Percentiles rank a stretch among this genome's conserved stretches.
Evolutionary conservation across 2,113 vertebrate genomes (phyloP).

Genomic region (Acanthochromis polyacanthus): DNA sequence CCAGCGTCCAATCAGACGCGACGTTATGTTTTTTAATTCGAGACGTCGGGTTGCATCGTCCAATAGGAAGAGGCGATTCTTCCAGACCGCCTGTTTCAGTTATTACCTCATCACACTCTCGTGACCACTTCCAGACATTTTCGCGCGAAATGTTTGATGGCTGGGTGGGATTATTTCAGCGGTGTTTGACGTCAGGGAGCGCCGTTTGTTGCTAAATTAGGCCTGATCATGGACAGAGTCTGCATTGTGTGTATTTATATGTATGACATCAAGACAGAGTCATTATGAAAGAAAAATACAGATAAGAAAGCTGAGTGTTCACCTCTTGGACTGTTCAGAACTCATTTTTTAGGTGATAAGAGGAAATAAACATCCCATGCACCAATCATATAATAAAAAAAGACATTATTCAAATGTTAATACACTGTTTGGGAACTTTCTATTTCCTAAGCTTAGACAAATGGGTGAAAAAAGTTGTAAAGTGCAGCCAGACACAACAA

Average conservation of each 20-base stretch:
- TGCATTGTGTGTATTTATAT: too few species aligned
- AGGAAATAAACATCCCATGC: too few species aligned
- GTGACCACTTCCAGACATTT: slow-evolving; percentile 74
- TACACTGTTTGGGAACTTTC: not conserved
- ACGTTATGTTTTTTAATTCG: slow-evolving; percentile 18
- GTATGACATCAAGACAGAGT: too few species aligned
- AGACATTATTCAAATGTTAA: not conserved
- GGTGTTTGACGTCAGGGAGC: slow-evolving; percentile 35
- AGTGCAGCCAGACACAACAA: too few species aligned
- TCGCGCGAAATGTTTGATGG: slow-evolving; percentile 79
- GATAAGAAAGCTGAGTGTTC: too few species aligned
- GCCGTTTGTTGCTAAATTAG: slow-evolving; percentile 5
- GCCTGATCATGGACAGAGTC: not conserved
- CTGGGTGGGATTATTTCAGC: slow-evolving; percentile 4
- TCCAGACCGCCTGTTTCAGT: slow-evolving; percentile 43
- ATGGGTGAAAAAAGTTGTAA: too few species aligned
- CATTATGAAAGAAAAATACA: too few species aligned
- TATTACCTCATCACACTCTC: slow-evolving; percentile 58
- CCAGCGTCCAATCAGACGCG: slow-evolving; percentile 65
- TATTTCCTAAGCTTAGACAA: not conserved
- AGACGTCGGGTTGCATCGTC: slow-evolving; percentile 11
- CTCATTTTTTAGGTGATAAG: too few species aligned
- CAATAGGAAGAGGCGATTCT: slow-evolving; percentile 54
- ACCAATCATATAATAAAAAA: too few species aligned
- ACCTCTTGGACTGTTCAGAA: too few species aligned